Percentiles rank a stretch among this genome's conserved stretches.
Evolutionary conservation across 1,140 invertebrate species (phyloP).

Genomic region (Meteorus sp.): DNA sequence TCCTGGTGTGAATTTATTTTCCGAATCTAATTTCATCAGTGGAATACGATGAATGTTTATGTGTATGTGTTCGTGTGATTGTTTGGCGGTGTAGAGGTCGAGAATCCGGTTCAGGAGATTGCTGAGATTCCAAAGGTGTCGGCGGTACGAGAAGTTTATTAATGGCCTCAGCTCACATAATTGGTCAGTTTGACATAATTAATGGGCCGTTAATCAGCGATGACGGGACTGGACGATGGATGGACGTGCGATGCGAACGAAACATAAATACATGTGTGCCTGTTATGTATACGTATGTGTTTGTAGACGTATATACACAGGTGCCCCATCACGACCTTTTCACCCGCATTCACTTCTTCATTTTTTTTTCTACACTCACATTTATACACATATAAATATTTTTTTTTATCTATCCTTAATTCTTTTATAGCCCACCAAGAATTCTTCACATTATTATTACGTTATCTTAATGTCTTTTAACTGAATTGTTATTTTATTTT

Average conservation of each 20-base stretch:
- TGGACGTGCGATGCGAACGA: constrained; percentile 8
- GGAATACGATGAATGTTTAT: neutral
- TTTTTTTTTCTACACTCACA: too few species aligned
- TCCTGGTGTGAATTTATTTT: neutral
- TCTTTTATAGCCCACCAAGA: neutral
- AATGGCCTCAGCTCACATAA: constrained; percentile 25
- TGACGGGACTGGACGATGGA: constrained; percentile 24
- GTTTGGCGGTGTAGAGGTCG: neutral
- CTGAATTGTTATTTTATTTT: too few species aligned
- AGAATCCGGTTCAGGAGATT: constrained; percentile 21
- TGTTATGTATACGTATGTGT: neutral
- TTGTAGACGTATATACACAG: neutral
- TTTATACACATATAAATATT: neutral
- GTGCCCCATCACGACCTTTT: constrained; percentile 13
- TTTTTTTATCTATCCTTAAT: neutral
- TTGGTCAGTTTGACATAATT: constrained; percentile 35
- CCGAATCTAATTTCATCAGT: neutral
- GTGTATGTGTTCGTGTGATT: too few species aligned
- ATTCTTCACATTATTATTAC: too few species aligned
- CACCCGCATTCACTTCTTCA: constrained; percentile 7
- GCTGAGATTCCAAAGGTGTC: constrained; percentile 15
- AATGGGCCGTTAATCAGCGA: constrained; percentile 34
- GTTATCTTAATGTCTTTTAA: too few species aligned
- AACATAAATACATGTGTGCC: neutral
- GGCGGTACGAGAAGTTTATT: constrained; percentile 26